Evolutionary conservation across 2,888 invertebrate species (phyloP).

Genomic region (Ophion costatus): DNA sequence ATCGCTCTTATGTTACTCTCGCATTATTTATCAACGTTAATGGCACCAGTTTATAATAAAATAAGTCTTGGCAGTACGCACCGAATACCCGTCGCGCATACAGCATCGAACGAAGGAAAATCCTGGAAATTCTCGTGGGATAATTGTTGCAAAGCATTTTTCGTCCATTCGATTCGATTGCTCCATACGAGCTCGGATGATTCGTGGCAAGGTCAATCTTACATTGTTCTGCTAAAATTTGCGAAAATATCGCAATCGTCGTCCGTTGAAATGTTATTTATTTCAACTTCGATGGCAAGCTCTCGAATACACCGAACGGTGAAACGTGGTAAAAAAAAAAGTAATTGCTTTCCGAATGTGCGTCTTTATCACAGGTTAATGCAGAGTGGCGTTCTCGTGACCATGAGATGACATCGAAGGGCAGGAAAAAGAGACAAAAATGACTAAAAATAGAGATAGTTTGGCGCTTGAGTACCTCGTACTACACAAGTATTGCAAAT

Average conservation of each 20-base stretch:
- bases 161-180: background rate
- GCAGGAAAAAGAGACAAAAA: slow-evolving; percentile 16
- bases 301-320: background rate
- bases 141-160: background rate
- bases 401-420: slow-evolving; percentile 13
- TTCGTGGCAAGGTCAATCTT: background rate
- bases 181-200: background rate
- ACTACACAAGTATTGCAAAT: slow-evolving; percentile 48
- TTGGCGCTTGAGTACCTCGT: background rate
- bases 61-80: slow-evolving; percentile 15
- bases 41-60: slow-evolving; percentile 45
- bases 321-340: slow-evolving; percentile 18
- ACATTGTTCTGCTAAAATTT: background rate
- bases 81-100: background rate
- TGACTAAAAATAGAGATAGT: slow-evolving; percentile 18
- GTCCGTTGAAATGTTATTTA: background rate
- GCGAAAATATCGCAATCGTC: background rate
- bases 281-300: slow-evolving; percentile 15
- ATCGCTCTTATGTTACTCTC: slow-evolving; percentile 12
- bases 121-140: background rate
- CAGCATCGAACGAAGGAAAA: background rate
- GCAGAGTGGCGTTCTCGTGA: slow-evolving; percentile 39
- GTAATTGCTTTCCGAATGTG: slow-evolving; percentile 21
- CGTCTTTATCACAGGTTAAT: slow-evolving; percentile 55
- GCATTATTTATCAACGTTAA: slow-evolving; percentile 9